Conservation (phyloP, 2,113 vertebrate species). For the Eulemur rufifrons region DNA sequence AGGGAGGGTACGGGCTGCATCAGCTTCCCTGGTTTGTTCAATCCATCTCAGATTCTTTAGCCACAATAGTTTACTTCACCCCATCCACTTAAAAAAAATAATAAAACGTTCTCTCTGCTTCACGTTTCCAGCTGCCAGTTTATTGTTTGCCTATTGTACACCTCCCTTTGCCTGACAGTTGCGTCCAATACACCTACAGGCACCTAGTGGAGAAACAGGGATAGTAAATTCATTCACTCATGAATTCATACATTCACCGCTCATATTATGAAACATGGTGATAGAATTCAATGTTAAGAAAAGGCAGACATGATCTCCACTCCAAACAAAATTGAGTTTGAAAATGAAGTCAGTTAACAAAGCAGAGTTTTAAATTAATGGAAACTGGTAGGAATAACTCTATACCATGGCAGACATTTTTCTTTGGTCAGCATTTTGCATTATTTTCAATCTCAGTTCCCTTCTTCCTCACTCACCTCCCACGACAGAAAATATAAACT, state of each 20-base stretch:
- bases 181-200: not conserved
- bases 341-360: not conserved
- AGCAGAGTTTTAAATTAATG: not conserved
- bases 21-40: not conserved
- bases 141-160: not conserved
- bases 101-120: not conserved
- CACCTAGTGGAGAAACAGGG: not conserved
- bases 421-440: not conserved
- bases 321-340: not conserved
- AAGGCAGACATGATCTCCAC: not conserved
- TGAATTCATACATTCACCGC: not conserved
- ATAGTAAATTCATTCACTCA: not conserved
- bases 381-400: not conserved
- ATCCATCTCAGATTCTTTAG: not conserved
- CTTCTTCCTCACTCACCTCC: not conserved
- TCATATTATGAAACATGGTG: not conserved
- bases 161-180: not conserved
- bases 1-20: accelerated
- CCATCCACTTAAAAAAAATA: not conserved
- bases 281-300: not conserved
- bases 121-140: not conserved
- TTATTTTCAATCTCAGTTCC: not conserved
- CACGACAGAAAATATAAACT: not conserved
- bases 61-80: not conserved
- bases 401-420: too few species aligned